Conservation (phyloP, 1,140 invertebrate genomes). For the Pissodes strobi region DNA sequence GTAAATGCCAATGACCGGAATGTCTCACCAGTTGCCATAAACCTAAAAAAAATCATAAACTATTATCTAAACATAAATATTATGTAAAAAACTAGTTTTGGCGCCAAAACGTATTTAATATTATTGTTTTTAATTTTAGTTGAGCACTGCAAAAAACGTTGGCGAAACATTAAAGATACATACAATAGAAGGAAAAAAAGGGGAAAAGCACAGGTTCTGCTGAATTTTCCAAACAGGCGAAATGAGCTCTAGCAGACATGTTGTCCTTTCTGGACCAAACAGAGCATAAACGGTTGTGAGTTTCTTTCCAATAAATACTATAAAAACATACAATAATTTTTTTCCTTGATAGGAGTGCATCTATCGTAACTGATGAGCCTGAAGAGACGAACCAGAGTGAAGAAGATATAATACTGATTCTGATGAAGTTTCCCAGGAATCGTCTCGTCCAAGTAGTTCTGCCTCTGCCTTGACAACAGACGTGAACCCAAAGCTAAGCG, state of each 20-base stretch:
- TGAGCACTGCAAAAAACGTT: not conserved
- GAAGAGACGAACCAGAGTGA: not conserved
- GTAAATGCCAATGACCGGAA: too few relatives aligned
- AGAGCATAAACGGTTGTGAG: not conserved
- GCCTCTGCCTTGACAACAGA: not conserved
- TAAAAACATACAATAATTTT: slow-evolving; percentile 1
- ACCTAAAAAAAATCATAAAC: not conserved
- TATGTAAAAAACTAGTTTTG: not conserved
- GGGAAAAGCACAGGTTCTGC: not conserved
- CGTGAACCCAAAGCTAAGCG: not conserved
- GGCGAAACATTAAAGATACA: too few relatives aligned
- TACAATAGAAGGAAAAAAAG: not conserved
- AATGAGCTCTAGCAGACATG: not conserved
- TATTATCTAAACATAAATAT: not conserved
- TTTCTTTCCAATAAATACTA: not conserved
- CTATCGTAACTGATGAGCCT: not conserved
- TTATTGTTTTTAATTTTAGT: not conserved
- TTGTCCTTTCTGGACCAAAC: not conserved
- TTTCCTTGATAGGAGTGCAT: slow-evolving; percentile 2
- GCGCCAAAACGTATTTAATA: not conserved
- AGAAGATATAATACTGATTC: slow-evolving; percentile 2
- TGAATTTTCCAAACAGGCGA: not conserved
- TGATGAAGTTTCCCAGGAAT: not conserved
- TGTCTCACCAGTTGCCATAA: slow-evolving; percentile 3
- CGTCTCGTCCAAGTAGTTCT: not conserved